These are phyloP conservation scores for Drosophila teissieri DNA, from an alignment of 1,140 invertebrate genomes.

Conservation along the genomic window DNA sequence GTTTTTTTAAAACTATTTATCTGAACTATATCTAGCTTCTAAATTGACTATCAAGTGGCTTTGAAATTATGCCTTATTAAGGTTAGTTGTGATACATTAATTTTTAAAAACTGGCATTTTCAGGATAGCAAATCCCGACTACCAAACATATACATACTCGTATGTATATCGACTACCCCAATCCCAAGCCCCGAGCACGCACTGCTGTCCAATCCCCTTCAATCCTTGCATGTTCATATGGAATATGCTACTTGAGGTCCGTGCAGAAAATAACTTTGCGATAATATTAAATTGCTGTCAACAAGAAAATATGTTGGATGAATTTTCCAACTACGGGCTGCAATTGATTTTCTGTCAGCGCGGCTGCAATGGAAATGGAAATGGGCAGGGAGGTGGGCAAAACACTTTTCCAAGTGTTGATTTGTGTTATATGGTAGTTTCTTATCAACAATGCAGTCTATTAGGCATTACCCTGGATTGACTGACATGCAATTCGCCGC, in stretches of 20 bases:
- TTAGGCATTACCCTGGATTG: conserved; percentile 61
- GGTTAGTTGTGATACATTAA: neutral
- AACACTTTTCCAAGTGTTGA: conserved; percentile 82
- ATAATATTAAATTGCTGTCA: conserved; percentile 83
- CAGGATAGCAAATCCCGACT: neutral
- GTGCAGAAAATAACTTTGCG: conserved; percentile 79
- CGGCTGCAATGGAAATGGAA: conserved; percentile 27
- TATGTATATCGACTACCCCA: conserved; percentile 1
- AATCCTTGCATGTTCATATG: conserved; percentile 53
- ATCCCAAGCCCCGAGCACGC: conserved; percentile 24
- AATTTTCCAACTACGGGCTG: conserved; percentile 56
- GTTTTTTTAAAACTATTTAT: no score
- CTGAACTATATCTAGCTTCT: no score
- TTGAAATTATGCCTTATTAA: neutral
- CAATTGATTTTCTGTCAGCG: conserved; percentile 82
- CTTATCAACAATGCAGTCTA: conserved; percentile 81
- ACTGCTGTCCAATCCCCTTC: conserved; percentile 7
- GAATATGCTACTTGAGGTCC: conserved; percentile 44
- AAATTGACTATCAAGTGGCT: no score
- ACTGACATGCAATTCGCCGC: conserved; percentile 64
- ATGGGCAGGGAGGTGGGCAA: conserved; percentile 31
- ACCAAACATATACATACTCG: no score
- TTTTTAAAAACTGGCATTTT: neutral
- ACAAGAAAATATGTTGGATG: conserved; percentile 80
- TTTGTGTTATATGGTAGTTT: conserved; percentile 75